phyloP scores from a whole-genome alignment of 2,113 vertebrate species.

The Siniperca chuatsi region DNA sequence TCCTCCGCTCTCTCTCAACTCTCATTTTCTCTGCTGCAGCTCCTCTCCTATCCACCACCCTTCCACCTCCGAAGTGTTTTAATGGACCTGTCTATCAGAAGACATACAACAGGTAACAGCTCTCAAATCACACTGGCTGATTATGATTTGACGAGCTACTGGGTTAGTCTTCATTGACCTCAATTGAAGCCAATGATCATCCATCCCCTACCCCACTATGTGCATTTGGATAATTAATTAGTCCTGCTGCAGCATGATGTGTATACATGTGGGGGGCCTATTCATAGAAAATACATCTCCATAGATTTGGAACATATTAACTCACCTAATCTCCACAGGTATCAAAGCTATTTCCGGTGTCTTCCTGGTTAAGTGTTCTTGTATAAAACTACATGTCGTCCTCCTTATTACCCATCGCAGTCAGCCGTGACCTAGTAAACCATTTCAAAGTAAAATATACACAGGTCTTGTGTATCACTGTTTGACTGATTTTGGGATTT shows the following conservation, averaged over 20 bases:
- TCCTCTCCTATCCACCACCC: not conserved
- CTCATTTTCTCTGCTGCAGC: not conserved
- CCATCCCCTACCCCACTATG: conserved; percentile 3
- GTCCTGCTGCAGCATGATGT: conserved; percentile 38
- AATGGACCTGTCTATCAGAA: conserved; percentile 1
- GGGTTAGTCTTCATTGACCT: conserved; percentile 66
- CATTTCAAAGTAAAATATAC: not conserved
- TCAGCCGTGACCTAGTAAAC: conserved; percentile 57
- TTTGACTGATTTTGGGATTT: not conserved
- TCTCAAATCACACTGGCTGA: conserved; percentile 13
- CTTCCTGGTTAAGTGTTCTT: conserved; percentile 23
- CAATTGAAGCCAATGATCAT: conserved; percentile 44
- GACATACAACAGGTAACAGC: not conserved
- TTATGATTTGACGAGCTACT: conserved; percentile 19
- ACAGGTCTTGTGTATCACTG: too few species aligned
- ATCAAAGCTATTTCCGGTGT: conserved; percentile 35
- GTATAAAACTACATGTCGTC: not conserved
- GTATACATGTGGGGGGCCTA: conserved; percentile 53
- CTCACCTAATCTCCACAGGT: conserved; percentile 63
- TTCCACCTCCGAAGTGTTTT: not conserved
- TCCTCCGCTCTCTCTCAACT: not conserved
- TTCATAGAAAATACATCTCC: conserved; percentile 64
- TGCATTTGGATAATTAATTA: conserved; percentile 62
- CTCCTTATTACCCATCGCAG: conserved; percentile 44
- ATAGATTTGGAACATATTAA: conserved; percentile 63